Conservation (phyloP, 1,140 invertebrate species). For the Pseudomyrmex gracilis region DNA sequence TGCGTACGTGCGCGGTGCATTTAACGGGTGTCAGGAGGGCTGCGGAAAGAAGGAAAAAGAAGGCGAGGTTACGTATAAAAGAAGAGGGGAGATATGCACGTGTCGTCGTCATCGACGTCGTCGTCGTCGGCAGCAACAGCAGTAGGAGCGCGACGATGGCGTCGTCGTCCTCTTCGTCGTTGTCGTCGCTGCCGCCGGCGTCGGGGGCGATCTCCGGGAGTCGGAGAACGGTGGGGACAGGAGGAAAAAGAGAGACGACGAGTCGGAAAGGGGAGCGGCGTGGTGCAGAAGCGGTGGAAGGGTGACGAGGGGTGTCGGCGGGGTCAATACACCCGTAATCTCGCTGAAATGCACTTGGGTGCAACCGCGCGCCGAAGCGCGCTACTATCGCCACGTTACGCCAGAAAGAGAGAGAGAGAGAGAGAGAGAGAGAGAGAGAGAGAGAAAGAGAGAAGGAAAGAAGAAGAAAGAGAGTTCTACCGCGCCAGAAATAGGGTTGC, state of each 20-base stretch:
- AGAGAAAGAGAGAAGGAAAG: too few species aligned
- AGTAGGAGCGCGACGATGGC: not conserved
- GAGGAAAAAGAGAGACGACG: constrained; percentile 36
- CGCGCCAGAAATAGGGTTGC: constrained; percentile 63
- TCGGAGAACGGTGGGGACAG: constrained; percentile 20
- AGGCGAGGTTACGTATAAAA: not conserved
- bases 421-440: not conserved
- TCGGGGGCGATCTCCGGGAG: constrained; percentile 35
- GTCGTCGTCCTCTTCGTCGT: not conserved
- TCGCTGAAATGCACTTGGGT: constrained; percentile 71
- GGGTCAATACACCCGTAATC: constrained; percentile 73
- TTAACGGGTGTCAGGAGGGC: constrained; percentile 59
- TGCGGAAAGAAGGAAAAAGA: not conserved
- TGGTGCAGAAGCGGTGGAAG: constrained; percentile 61
- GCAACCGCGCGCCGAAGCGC: constrained; percentile 64
- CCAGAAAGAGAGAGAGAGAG: constrained; percentile 5
- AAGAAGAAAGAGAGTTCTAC: constrained; percentile 18
- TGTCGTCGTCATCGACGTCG: not conserved
- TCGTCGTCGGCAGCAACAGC: constrained; percentile 12
- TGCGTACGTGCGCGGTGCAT: constrained; percentile 40
- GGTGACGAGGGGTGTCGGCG: constrained; percentile 67
- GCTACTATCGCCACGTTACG: constrained; percentile 63
- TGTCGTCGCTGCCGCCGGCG: constrained; percentile 36
- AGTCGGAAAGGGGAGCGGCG: constrained; percentile 41
- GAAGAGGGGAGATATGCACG: not conserved